These are phyloP conservation scores for Phocides pigmalion DNA, from an alignment of 1,140 invertebrate genomes.

Conservation along the genomic window DNA sequence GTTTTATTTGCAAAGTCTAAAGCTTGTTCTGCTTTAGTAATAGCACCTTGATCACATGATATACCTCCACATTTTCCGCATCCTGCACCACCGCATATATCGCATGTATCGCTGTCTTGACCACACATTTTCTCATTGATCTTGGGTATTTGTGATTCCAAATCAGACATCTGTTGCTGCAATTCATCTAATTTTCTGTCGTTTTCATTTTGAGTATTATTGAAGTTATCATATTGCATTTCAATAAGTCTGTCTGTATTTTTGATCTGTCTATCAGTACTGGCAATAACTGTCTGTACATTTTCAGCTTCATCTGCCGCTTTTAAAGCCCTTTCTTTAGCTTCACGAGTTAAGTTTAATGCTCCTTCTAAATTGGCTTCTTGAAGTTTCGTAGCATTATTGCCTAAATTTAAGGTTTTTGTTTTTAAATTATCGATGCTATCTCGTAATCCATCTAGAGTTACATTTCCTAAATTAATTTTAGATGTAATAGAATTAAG, in stretches of 20 bases:
- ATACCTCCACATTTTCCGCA: slow-evolving; percentile 96
- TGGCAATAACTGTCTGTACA: slow-evolving; percentile 85
- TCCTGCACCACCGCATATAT: slow-evolving; percentile 97
- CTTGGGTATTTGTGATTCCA: slow-evolving; percentile 91
- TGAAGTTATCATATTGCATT: slow-evolving; percentile 88
- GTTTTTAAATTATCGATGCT: slow-evolving; percentile 89
- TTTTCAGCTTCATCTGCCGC: slow-evolving; percentile 87
- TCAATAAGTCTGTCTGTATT: slow-evolving; percentile 92
- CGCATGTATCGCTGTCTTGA: slow-evolving; percentile 93
- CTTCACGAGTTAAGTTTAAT: slow-evolving; percentile 92
- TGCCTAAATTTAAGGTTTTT: slow-evolving; percentile 89
- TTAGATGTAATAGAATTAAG: slow-evolving; percentile 91
- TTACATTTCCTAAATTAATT: slow-evolving; percentile 91
- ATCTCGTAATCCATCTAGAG: slow-evolving; percentile 89
- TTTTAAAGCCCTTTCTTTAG: slow-evolving; percentile 89
- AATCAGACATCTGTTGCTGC: slow-evolving; percentile 86
- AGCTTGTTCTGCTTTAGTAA: slow-evolving; percentile 93
- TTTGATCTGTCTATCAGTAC: slow-evolving; percentile 92
- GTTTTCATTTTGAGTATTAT: slow-evolving; percentile 88
- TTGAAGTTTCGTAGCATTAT: slow-evolving; percentile 95
- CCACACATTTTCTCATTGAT: slow-evolving; percentile 97
- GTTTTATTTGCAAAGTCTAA: slow-evolving; percentile 93
- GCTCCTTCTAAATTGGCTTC: slow-evolving; percentile 98
- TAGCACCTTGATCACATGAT: slow-evolving; percentile 94
- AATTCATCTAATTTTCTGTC: slow-evolving; percentile 86